Evolutionary conservation across 64 coral and sea anemone genomes (phyloP).

Genomic region (Montipora foliosa): DNA sequence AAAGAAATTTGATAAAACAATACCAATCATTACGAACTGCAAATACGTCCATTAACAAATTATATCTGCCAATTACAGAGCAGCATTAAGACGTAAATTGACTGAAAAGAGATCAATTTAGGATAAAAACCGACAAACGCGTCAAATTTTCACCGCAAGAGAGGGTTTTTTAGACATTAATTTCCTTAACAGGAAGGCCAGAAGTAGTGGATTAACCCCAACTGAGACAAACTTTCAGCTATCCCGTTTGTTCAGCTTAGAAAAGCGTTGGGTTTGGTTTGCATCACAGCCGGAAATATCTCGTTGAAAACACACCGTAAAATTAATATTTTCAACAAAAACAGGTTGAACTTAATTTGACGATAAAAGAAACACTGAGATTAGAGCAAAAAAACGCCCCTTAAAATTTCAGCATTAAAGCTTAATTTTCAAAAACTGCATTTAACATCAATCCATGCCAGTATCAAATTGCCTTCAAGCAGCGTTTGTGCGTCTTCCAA

Average conservation of each 20-base stretch:
- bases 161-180: background rate
- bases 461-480: background rate
- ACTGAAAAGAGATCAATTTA: conserved; percentile 20
- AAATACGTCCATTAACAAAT: conserved; percentile 8
- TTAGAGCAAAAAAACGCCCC: background rate
- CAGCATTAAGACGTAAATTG: conserved; percentile 7
- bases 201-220: background rate
- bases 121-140: conserved; percentile 33
- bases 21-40: background rate
- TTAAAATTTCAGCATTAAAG: conserved; percentile 7
- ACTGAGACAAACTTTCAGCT: background rate
- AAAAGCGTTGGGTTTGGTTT: background rate
- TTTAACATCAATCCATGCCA: background rate
- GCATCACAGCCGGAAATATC: conserved; percentile 27
- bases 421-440: background rate
- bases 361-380: background rate
- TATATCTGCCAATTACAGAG: background rate
- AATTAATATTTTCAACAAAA: conserved; percentile 26
- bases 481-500: too few species aligned
- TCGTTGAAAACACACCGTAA: conserved; percentile 21
- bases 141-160: conserved; percentile 13
- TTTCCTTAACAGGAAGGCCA: conserved; percentile 29
- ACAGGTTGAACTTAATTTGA: background rate
- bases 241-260: background rate
- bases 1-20: conserved; percentile 52